phyloP scores from a whole-genome alignment of 2,888 invertebrate genomes.

The Venusia cambrica region DNA sequence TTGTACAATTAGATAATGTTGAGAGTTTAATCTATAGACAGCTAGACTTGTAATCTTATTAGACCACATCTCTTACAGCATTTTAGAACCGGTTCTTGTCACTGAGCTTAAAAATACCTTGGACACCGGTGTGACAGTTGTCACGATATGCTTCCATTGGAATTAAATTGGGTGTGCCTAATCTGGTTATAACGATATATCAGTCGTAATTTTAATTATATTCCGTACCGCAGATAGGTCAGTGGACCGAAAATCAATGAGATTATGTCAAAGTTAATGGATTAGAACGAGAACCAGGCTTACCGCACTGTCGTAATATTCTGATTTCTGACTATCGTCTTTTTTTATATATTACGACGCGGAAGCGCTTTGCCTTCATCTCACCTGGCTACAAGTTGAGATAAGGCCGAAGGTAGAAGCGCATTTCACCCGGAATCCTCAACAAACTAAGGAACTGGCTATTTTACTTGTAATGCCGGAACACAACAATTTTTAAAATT shows the following conservation, averaged over 20 bases:
- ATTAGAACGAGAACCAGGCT: slow-evolving; percentile 8
- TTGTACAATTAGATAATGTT: too few relatives aligned
- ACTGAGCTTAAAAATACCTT: slow-evolving; percentile 35
- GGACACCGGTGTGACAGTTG: slow-evolving; percentile 61
- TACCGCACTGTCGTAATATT: background rate
- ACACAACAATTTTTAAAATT: too few relatives aligned
- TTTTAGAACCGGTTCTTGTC: slow-evolving; percentile 12
- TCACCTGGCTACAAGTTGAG: too few relatives aligned
- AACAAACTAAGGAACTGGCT: too few relatives aligned
- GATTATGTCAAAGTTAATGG: slow-evolving; percentile 12
- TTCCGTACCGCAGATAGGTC: slow-evolving; percentile 16
- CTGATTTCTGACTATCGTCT: too few relatives aligned
- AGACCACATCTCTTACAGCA: slow-evolving; percentile 6
- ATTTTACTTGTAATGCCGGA: too few relatives aligned
- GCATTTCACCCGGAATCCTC: too few relatives aligned
- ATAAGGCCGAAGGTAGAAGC: too few relatives aligned
- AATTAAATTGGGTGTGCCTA: slow-evolving; percentile 67
- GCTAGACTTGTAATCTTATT: slow-evolving; percentile 2
- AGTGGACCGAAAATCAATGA: slow-evolving; percentile 14
- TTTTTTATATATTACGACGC: too few relatives aligned
- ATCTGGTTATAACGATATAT: slow-evolving; percentile 63
- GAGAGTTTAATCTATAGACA: too few relatives aligned
- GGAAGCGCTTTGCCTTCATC: background rate
- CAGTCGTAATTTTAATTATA: slow-evolving; percentile 26
- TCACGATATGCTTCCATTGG: slow-evolving; percentile 49